Conservation (phyloP, 1,140 invertebrate genomes). For the Drosophila asahinai region DNA sequence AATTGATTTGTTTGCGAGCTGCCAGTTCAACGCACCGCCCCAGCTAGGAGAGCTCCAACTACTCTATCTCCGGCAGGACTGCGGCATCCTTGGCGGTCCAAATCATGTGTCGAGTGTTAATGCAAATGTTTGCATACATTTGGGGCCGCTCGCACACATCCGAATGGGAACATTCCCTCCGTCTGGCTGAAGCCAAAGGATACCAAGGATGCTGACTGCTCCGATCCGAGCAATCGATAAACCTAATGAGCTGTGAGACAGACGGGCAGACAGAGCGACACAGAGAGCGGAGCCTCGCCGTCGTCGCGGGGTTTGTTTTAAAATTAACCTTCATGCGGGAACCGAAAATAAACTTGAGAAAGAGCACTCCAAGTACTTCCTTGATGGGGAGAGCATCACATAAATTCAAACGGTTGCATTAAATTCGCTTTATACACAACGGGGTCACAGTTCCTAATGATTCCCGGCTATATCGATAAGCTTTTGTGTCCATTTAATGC, state of each 20-base stretch:
- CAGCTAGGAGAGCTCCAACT: slow-evolving; percentile 7
- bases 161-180: slow-evolving; percentile 11
- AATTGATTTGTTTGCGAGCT: slow-evolving; percentile 68
- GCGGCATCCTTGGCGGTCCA: slow-evolving; percentile 7
- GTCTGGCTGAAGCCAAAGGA: slow-evolving; percentile 35
- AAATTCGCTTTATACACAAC: background rate
- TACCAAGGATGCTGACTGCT: slow-evolving; percentile 20
- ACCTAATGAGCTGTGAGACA: slow-evolving; percentile 72
- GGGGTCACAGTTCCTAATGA: background rate
- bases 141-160: slow-evolving; percentile 11
- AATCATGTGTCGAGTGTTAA: slow-evolving; percentile 49
- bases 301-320: slow-evolving; percentile 42
- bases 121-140: slow-evolving; percentile 71
- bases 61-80: slow-evolving; percentile 13
- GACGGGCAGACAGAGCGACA: slow-evolving; percentile 40
- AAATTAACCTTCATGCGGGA: slow-evolving; percentile 58
- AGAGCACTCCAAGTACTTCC: slow-evolving; percentile 30
- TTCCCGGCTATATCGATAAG: background rate
- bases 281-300: background rate
- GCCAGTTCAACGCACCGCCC: slow-evolving; percentile 54
- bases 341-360: slow-evolving; percentile 55
- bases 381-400: background rate
- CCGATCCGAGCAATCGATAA: slow-evolving; percentile 60
- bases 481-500: no score
- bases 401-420: background rate